Evolutionary conservation across 92 coral and sea anemone species (phyloP), one percentile per base, ranked within the genome.

Genomic region (Hydrozoanthus gracilis): DNA sequence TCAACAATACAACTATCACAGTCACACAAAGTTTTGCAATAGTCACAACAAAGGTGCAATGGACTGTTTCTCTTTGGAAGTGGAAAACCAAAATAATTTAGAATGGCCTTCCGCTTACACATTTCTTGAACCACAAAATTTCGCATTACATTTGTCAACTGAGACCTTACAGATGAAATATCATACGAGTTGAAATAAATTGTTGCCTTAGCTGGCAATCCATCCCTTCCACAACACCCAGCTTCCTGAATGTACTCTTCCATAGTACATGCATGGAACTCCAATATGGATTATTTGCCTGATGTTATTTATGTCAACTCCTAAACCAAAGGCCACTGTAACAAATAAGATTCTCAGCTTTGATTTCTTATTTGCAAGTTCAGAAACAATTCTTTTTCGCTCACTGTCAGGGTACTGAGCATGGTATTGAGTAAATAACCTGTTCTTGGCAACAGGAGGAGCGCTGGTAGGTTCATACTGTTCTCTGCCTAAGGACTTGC

Each of bases 161-260:
- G 18, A 16, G 79, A 73, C 20, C 76, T 87, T 84, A 64, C 88
- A 20, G 15, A 73, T 13, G 90, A 85, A 16, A 92, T 88, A 45
- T 92, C 95, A 80, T 80, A 84, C 8, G 87, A 68, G 71, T 92
- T 92, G 71, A 79, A 88, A 76, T 46, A 90, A 0, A 92, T 18
- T 48, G 49, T 44, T 4, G 95, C 91, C 45, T 73, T 74, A n/a
- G 93, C 83, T 20, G 86, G 80, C 3, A 48, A 48, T 16, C 95
- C 93, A 91, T 88, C 93, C 27, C 96, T 64, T 3, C 95, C 95
- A 35, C 78, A 70, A n/a, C 93, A 49, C 7, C 94, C 94, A 5
- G 92, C 90, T 87, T 91, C 96, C 51, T 91, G 96, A 27, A 82
- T 73, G 71, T 77, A 93, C 51, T 93, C 92, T 44, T 93, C 94